Evolutionary conservation across 2,888 invertebrate genomes (phyloP), one percentile per base, ranked within the genome.

Genomic region (Miltochrista miniata): DNA sequence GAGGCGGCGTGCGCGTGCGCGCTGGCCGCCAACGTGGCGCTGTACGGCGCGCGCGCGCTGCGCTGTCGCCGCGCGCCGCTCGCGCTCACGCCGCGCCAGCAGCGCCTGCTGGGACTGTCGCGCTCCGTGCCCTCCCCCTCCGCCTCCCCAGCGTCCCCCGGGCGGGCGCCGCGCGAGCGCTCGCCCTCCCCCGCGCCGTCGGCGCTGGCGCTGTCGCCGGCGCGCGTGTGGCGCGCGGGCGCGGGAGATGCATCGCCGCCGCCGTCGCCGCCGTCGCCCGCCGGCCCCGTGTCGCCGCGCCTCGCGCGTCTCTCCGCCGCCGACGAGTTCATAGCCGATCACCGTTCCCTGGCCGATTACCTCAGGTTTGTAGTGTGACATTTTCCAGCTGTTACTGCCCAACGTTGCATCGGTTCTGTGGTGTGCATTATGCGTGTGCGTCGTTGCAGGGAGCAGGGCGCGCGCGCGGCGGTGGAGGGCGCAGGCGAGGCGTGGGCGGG

Each of bases 351-450:
- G 41, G 90, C 92, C 18, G 80, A 93, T 40, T 86, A 93, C 38
- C 98, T 95, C 79, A 94, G 95, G 4, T 94, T 97, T 15, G 8
- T 12, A 10, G 7, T 1, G 2, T 33, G 11, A 1, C 1, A 34
- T 11, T 10, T 33, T 10, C 33, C 10, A 24, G 18, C n/a, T n/a
- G n/a, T n/a, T n/a, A n/a, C n/a, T n/a, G n/a, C n/a, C n/a, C n/a
- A n/a, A n/a, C n/a, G n/a, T n/a, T n/a, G n/a, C n/a, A n/a, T n/a
- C n/a, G n/a, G n/a, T n/a, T n/a, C n/a, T n/a, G n/a, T n/a, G n/a
- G 18, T 24, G 5, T 24, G 18, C 18, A 1, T 9, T 14, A 15
- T 1, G 14, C 8, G 13, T 9, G 14, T 18, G 7, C 1, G 31
- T 3, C 24, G 18, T 18, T 5, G 42, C 45, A 40, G 40, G 41